Conservation (phyloP, 2,888 invertebrate species). For the Drosophila flavopinicola region DNA sequence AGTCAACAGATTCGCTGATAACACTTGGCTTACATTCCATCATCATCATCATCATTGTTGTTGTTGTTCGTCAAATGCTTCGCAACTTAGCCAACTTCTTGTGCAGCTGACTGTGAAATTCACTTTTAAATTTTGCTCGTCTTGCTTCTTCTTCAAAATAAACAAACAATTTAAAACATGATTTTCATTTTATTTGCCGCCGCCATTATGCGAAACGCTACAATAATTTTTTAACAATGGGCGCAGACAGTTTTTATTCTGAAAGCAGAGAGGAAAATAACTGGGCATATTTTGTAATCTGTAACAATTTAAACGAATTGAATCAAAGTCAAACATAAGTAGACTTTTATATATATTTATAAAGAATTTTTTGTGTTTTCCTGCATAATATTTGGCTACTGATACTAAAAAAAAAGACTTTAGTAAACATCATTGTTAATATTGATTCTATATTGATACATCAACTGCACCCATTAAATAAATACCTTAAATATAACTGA, state of each 20-base stretch:
- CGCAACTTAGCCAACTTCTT: slow-evolving; percentile 57
- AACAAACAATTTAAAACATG: slow-evolving; percentile 44
- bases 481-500: neutral
- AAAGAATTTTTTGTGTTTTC: no score
- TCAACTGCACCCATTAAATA: neutral
- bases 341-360: neutral
- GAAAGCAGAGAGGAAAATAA: neutral
- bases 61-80: slow-evolving; percentile 38
- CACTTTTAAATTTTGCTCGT: slow-evolving; percentile 49
- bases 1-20: slow-evolving; percentile 26
- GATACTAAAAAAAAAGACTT: no score
- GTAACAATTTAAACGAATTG: slow-evolving; percentile 7
- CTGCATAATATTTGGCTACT: neutral
- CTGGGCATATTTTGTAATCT: neutral
- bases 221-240: slow-evolving; percentile 52
- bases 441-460: no score
- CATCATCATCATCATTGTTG: slow-evolving; percentile 3
- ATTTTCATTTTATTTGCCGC: slow-evolving; percentile 56
- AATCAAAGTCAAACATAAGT: neutral
- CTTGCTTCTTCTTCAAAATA: slow-evolving; percentile 10
- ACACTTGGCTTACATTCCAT: slow-evolving; percentile 42
- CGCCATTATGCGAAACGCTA: slow-evolving; percentile 52
- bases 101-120: slow-evolving; percentile 66
- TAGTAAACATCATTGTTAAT: no score
- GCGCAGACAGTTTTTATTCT: slow-evolving; percentile 20